These are phyloP conservation scores for Arrhopalites spinosus DNA, from an alignment of 2,888 invertebrate genomes.

Conservation along the genomic window DNA sequence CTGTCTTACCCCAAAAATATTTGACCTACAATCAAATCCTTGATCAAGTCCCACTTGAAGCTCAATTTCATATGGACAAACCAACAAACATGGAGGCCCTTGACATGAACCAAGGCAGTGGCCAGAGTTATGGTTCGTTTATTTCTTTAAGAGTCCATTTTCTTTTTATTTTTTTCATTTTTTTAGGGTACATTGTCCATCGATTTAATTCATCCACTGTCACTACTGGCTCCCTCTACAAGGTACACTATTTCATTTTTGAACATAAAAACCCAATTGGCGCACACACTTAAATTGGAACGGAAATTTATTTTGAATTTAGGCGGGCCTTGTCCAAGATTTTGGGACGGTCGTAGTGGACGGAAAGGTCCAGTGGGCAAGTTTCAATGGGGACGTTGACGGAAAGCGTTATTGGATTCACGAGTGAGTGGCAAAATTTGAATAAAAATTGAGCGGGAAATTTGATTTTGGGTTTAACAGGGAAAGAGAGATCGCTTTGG, in stretches of 20 bases:
- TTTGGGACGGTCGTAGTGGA: conserved; percentile 63
- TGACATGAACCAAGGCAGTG: conserved; percentile 57
- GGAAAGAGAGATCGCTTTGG: conserved; percentile 4
- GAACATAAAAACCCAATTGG: too few species aligned
- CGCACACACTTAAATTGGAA: background rate
- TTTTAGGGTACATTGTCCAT: conserved; percentile 63
- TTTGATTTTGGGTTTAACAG: too few species aligned
- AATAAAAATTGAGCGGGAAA: too few species aligned
- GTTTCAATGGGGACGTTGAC: background rate
- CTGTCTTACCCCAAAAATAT: conserved; percentile 52
- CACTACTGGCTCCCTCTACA: conserved; percentile 18
- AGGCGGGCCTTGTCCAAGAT: conserved; percentile 61
- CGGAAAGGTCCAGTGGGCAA: conserved; percentile 56
- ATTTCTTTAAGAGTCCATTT: too few species aligned
- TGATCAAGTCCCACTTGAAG: conserved; percentile 45
- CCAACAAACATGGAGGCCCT: conserved; percentile 56
- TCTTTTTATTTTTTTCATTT: too few species aligned
- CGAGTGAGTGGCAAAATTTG: conserved; percentile 30
- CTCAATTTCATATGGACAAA: conserved; percentile 35
- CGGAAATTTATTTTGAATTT: background rate
- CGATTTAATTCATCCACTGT: conserved; percentile 57
- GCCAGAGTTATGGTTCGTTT: conserved; percentile 67
- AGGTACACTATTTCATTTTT: background rate
- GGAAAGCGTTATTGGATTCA: conserved; percentile 42
- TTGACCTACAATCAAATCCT: conserved; percentile 56